Percentiles rank a stretch among this genome's conserved stretches.
These are phyloP conservation scores for Neopipo cinnamomea DNA, from an alignment of 2,113 vertebrate genomes.

Conservation along the genomic window DNA sequence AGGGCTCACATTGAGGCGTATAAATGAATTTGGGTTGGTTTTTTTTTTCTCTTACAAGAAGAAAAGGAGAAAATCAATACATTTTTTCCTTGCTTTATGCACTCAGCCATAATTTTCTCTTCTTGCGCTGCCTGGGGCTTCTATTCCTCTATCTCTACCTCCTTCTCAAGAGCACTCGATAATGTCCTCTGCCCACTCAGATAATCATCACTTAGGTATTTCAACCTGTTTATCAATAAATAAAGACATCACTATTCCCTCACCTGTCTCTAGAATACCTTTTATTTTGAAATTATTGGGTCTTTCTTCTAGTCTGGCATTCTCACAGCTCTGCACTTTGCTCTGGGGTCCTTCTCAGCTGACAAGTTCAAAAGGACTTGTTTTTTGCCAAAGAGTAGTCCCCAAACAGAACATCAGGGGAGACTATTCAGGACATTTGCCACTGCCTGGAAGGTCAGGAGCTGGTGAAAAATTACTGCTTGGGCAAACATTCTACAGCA, in stretches of 20 bases:
- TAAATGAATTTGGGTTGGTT: neutral
- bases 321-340: neutral
- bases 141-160: neutral
- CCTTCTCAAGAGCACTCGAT: neutral
- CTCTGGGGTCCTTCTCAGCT: neutral
- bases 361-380: neutral
- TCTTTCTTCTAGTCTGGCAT: neutral
- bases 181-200: neutral
- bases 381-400: neutral
- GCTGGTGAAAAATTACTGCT: accelerated
- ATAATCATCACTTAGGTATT: neutral
- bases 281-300: neutral
- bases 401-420: neutral
- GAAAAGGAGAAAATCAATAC: neutral
- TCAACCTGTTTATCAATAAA: neutral
- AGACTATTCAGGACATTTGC: neutral
- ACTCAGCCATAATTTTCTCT: neutral
- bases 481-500: neutral
- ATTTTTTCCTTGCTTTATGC: neutral
- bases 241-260: neutral
- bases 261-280: neutral
- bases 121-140: neutral
- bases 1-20: neutral
- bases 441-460: neutral
- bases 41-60: neutral